phyloP scores from a whole-genome alignment of 2,113 vertebrate genomes.

The Panthera uncia region DNA sequence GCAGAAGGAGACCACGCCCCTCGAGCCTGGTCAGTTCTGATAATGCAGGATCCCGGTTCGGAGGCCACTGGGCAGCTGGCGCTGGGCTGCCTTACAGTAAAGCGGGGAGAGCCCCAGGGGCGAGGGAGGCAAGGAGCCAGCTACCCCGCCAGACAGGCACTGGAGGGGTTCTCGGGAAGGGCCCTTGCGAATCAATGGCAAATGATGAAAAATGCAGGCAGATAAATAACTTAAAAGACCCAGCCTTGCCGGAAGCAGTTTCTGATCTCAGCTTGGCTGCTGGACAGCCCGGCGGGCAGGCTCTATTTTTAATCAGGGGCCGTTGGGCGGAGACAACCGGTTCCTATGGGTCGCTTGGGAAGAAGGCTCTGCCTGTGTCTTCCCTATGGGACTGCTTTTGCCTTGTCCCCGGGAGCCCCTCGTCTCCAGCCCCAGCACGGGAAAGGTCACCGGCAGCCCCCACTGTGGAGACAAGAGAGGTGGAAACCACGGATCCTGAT shows the following conservation, averaged over 20 bases:
- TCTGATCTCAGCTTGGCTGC: constrained; percentile 53
- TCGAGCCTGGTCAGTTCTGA: background rate
- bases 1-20: background rate
- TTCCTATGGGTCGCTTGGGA: background rate
- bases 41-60: too few species aligned
- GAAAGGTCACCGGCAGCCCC: background rate
- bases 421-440: background rate
- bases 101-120: background rate
- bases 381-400: background rate
- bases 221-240: constrained; percentile 78
- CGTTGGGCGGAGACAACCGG: background rate
- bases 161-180: constrained; percentile 40
- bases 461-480: background rate
- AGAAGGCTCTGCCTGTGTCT: background rate
- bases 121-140: background rate
- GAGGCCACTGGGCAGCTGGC: background rate
- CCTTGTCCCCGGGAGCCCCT: background rate
- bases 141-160: constrained; percentile 5
- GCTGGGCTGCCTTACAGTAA: background rate
- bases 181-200: constrained; percentile 58
- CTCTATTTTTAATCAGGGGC: constrained; percentile 72
- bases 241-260: constrained; percentile 48
- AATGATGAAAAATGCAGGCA: constrained; percentile 76
- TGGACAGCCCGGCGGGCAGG: background rate
- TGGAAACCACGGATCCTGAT: background rate